Evolutionary conservation across 2,113 vertebrate genomes (phyloP).

Genomic region (Tamias sibiricus): DNA sequence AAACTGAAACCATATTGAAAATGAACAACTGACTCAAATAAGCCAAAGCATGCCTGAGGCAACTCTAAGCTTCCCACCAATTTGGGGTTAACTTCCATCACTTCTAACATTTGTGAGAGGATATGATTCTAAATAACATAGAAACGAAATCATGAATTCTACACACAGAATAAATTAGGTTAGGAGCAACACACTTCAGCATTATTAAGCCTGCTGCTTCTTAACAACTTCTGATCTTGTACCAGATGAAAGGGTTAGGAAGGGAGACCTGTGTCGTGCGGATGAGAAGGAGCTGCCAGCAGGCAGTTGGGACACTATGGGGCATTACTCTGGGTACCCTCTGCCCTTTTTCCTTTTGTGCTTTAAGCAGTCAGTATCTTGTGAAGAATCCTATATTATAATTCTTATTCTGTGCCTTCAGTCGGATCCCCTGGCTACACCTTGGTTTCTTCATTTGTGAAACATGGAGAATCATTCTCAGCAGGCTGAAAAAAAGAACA

Average conservation of each 20-base stretch:
- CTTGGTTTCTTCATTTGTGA: slow-evolving; percentile 36
- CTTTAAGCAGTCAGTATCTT: not conserved
- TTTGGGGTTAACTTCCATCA: slow-evolving; percentile 57
- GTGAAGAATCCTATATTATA: not conserved
- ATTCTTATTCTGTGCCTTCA: slow-evolving; percentile 10
- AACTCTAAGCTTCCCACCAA: slow-evolving; percentile 59
- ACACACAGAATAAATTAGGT: slow-evolving; percentile 37
- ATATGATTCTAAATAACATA: slow-evolving; percentile 47
- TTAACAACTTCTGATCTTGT: not conserved
- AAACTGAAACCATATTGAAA: slow-evolving; percentile 80
- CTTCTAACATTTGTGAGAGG: slow-evolving; percentile 52
- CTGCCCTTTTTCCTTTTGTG: slow-evolving; percentile 13
- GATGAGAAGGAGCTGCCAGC: not conserved
- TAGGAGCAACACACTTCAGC: not conserved
- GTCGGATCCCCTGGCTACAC: not conserved
- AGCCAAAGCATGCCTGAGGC: slow-evolving; percentile 74
- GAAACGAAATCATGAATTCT: slow-evolving; percentile 15
- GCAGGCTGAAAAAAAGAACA: not conserved
- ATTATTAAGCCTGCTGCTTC: not conserved
- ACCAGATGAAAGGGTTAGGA: not conserved
- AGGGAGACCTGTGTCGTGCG: not conserved
- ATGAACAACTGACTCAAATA: slow-evolving; percentile 68
- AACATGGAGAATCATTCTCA: not conserved
- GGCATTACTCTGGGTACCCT: not conserved
- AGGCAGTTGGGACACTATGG: not conserved